Evolutionary conservation across 2,113 vertebrate genomes (phyloP).

Genomic region (Protobothrops flavoviridis): DNA sequence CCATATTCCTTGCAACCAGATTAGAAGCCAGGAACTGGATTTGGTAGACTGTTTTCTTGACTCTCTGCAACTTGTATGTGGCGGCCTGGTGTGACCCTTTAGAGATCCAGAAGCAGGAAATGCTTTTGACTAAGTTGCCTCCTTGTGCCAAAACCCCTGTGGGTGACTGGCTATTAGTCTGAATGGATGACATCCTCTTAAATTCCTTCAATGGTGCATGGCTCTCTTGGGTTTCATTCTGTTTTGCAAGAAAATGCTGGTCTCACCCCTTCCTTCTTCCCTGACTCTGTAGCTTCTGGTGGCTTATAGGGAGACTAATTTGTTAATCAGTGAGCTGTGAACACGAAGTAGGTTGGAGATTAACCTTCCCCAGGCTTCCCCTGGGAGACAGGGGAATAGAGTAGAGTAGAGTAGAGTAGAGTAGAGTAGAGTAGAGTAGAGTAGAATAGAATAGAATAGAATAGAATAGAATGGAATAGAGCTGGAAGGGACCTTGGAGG

Average conservation of each 20-base stretch:
- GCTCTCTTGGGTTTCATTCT: not conserved
- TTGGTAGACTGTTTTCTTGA: not conserved
- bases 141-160: not conserved
- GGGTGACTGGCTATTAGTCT: not conserved
- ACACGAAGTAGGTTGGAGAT: not conserved
- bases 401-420: no score
- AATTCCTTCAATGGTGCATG: not conserved
- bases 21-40: not conserved
- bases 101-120: not conserved
- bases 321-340: not conserved
- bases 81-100: not conserved
- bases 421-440: no score
- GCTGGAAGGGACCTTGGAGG: no score
- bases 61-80: not conserved
- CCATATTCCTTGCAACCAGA: slow-evolving; percentile 23
- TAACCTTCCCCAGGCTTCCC: not conserved
- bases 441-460: no score
- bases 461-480: no score
- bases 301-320: not conserved
- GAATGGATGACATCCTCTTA: not conserved
- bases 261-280: not conserved
- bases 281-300: not conserved
- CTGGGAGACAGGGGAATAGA: not conserved
- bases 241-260: not conserved
- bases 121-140: not conserved